These are phyloP conservation scores for Hetaerina americana DNA, from an alignment of 1,140 invertebrate genomes.

Conservation along the genomic window DNA sequence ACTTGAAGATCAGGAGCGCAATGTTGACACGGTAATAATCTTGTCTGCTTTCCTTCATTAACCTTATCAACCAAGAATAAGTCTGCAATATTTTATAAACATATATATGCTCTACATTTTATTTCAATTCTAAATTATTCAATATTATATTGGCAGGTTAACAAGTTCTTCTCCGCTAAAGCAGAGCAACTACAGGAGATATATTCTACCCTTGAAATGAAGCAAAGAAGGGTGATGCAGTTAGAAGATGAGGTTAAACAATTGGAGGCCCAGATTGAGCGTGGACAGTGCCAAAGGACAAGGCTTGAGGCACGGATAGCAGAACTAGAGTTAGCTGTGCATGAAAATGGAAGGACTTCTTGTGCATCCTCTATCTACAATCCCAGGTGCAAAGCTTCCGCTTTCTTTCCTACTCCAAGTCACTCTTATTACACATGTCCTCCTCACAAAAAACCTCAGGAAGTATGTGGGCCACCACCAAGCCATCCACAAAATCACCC, in stretches of 20 bases:
- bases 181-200: slow-evolving; percentile 38
- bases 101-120: no score
- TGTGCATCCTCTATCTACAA: no score
- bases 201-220: slow-evolving; percentile 34
- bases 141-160: slow-evolving; percentile 32
- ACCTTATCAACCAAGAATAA: no score
- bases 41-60: no score
- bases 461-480: no score
- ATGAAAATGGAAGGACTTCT: no score
- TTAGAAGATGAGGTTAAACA: slow-evolving; percentile 43
- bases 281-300: slow-evolving; percentile 41
- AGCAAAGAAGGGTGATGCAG: slow-evolving; percentile 39
- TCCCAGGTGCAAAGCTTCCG: not conserved
- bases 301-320: slow-evolving; percentile 45
- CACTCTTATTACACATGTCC: no score
- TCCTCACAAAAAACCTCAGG: not conserved
- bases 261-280: slow-evolving; percentile 42
- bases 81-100: no score
- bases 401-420: no score
- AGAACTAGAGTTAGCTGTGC: slow-evolving; percentile 34
- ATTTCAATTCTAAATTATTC: no score
- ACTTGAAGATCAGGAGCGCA: not conserved
- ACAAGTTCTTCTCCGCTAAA: slow-evolving; percentile 35
- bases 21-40: slow-evolving; percentile 7
- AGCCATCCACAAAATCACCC: no score